These are phyloP conservation scores for Motacilla tschutschensis DNA, from an alignment of 2,113 vertebrate species.

Conservation along the genomic window DNA sequence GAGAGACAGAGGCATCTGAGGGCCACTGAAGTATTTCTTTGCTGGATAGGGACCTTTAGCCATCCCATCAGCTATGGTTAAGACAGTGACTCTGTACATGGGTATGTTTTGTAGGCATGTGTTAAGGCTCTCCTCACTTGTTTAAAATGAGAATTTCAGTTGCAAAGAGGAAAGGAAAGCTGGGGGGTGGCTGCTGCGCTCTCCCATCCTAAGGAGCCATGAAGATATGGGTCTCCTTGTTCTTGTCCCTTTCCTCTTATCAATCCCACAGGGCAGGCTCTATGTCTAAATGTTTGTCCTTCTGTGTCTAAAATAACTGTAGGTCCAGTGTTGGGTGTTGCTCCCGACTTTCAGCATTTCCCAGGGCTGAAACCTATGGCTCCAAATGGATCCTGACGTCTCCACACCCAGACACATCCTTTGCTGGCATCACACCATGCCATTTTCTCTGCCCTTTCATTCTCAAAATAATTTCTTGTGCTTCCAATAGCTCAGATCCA, in stretches of 20 bases:
- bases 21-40: not conserved
- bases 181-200: rapidly evolving
- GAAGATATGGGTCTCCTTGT: rapidly evolving
- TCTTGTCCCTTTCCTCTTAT: not conserved
- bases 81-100: rapidly evolving
- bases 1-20: not conserved
- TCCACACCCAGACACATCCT: rapidly evolving
- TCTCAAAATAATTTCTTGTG: not conserved
- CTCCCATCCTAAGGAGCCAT: rapidly evolving
- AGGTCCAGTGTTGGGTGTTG: not conserved
- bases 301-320: not conserved
- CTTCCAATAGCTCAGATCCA: not conserved
- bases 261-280: not conserved
- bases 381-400: too few species aligned
- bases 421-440: not conserved
- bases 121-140: not conserved
- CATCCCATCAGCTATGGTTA: not conserved
- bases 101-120: not conserved
- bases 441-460: not conserved
- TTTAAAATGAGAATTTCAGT: not conserved
- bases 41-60: not conserved
- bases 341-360: not conserved
- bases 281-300: rapidly evolving
- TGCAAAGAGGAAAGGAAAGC: not conserved
- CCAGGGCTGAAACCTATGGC: not conserved